A percentile compares a stretch with the other conserved stretches of the same genome.
phyloP scores from a whole-genome alignment of 2,888 invertebrate species.

The Priocnemis perturbator region DNA sequence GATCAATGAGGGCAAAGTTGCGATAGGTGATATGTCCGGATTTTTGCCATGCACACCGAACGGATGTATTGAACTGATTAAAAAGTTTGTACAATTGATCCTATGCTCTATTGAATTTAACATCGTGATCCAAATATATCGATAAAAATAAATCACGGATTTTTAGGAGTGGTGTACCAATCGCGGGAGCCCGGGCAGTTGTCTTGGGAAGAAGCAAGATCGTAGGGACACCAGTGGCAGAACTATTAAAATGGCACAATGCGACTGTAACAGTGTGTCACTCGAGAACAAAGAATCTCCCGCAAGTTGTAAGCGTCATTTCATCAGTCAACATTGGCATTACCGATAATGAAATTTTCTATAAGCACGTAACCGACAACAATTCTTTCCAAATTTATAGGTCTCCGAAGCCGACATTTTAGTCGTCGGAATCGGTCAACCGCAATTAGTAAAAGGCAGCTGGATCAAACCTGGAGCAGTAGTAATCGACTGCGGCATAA shows the following conservation, averaged over 20 bases:
- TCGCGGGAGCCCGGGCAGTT: slow-evolving; percentile 91
- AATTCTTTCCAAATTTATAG: slow-evolving; percentile 69
- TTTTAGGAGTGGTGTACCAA: slow-evolving; percentile 81
- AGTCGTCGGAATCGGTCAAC: slow-evolving; percentile 95
- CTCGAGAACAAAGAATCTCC: slow-evolving; percentile 91
- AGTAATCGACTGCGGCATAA: slow-evolving; percentile 99
- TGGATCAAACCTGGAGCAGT: slow-evolving; percentile 99
- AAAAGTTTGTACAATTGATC: slow-evolving; percentile 74
- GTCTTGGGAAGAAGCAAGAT: slow-evolving; percentile 98
- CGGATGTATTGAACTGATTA: slow-evolving; percentile 95
- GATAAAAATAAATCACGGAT: no score
- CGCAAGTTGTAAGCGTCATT: slow-evolving; percentile 79
- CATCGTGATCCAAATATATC: no score
- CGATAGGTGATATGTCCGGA: slow-evolving; percentile 91
- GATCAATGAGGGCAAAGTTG: slow-evolving; percentile 93
- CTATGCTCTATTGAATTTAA: no score
- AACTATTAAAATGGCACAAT: slow-evolving; percentile 96
- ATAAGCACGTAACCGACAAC: no score
- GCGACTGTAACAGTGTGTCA: slow-evolving; percentile 99
- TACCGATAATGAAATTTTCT: not conserved
- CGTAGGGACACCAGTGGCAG: slow-evolving; percentile 96
- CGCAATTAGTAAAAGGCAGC: slow-evolving; percentile 92
- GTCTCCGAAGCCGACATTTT: slow-evolving; percentile 92
- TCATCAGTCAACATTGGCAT: no score
- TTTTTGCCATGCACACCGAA: slow-evolving; percentile 98